Conservation (phyloP, 1,140 invertebrate species). For the Atta texana region DNA sequence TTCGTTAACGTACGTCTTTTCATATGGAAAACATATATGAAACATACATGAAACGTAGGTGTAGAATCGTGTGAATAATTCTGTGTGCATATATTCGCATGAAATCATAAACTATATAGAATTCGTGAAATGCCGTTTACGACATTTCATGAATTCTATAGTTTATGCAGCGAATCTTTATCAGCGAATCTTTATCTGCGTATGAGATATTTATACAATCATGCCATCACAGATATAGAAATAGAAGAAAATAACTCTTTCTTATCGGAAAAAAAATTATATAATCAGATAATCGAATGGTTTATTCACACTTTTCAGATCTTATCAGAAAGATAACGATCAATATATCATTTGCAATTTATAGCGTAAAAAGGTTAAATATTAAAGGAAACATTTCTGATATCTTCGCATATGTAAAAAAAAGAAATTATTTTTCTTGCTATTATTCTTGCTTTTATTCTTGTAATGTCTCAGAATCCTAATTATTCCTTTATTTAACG, state of each 20-base stretch:
- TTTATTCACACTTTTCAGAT: not conserved
- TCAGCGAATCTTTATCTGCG: not conserved
- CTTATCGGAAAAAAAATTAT: not conserved
- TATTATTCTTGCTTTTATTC: not conserved
- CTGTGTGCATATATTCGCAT: not conserved
- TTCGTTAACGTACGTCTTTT: not conserved
- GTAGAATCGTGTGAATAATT: slow-evolving; percentile 11
- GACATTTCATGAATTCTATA: too few relatives aligned
- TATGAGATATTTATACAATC: not conserved
- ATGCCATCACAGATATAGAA: slow-evolving; percentile 36
- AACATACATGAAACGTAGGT: not conserved
- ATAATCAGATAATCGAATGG: slow-evolving; percentile 3
- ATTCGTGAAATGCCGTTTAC: slow-evolving; percentile 2
- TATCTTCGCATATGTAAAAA: not conserved
- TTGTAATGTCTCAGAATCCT: not conserved
- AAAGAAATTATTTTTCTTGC: not conserved
- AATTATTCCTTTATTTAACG: not conserved
- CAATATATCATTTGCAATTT: not conserved
- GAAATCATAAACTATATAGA: slow-evolving; percentile 1
- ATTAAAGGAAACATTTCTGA: not conserved
- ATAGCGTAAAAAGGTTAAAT: not conserved
- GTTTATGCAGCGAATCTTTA: too few relatives aligned
- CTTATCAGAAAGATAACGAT: slow-evolving; percentile 38
- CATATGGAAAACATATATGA: not conserved
- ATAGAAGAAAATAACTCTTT: slow-evolving; percentile 1